Evolutionary conservation across 1,140 invertebrate species (phyloP), one percentile per base, ranked within the genome.

Genomic region (Elymnias hypermnestra): DNA sequence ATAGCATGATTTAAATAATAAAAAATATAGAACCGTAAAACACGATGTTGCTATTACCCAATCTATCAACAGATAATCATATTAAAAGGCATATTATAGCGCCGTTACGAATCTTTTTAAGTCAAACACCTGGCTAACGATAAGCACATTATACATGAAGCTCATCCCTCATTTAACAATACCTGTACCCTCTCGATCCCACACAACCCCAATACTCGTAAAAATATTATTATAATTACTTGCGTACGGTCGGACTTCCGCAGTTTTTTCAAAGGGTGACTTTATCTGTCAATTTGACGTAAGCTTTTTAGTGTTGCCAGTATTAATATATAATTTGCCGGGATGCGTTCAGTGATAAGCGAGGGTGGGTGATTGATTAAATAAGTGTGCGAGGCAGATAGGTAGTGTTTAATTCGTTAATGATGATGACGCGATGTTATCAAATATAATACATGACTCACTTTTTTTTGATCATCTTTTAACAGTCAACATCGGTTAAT

Each of bases 321-420:
- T 63, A 66, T 81, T 79, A 81, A 81, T 77, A 72, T 79, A 68
- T 79, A 81, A 81, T 83, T 83, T 81, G 74, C 66, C 62, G 68
- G 73, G 73, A 77, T 73, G 75, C 63, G 62, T 57, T 51, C 46
- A 50, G 51, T 70, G 73, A 81, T 77, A 81, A 75, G 70, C 61
- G 53, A 53, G 71, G 73, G 55, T 70, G 69, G 59, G 66, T 83
- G 76, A 83, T 83, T 83, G 79, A 83, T 83, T 79, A 73, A 79
- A 72, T 70, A 79, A 73, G 76, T 71, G 76, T 79, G 76, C 70
- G 47, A 46, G 52, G 36, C 57, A 59, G 74, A 81, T 83, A 77
- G 59, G 66, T 66, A 57, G 42, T 68, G 63, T 64, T 73, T 78
- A 64, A 66, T 52, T 51, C 57, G 63, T 60, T 48, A 64, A 62